Percentiles rank a stretch among this genome's conserved stretches.
phyloP scores from a whole-genome alignment of 2,797 vertebrate genomes.

The Coranthus polyacanthus region DNA sequence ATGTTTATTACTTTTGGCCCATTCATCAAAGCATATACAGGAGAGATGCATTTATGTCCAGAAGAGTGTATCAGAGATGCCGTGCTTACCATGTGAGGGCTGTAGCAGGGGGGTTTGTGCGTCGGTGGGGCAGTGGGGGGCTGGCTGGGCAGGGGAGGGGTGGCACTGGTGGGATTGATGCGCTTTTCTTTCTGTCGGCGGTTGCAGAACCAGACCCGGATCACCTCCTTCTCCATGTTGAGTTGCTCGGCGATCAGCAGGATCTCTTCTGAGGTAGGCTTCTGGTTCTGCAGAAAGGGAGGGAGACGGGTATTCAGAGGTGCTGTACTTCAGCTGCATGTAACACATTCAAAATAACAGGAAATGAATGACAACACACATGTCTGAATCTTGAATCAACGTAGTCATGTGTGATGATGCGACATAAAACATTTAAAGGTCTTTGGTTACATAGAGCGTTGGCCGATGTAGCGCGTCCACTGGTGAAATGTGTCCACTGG shows the following conservation, averaged over 20 bases:
- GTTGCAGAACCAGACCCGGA: constrained; percentile 97
- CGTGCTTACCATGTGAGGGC: constrained; percentile 88
- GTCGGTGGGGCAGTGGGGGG: constrained; percentile 75
- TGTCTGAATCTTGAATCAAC: no score
- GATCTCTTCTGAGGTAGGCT: constrained; percentile 97
- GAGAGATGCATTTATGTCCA: neutral
- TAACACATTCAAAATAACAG: no score
- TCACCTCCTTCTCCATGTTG: constrained; percentile 96
- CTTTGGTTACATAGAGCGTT: no score
- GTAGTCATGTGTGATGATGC: no score
- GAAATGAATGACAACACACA: no score
- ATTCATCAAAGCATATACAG: neutral
- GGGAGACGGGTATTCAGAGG: neutral
- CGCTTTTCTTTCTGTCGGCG: constrained; percentile 95
- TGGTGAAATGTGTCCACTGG: no score
- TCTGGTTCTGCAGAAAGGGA: constrained; percentile 89
- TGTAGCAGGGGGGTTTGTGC: constrained; percentile 91
- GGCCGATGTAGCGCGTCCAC: no score
- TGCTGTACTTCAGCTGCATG: neutral
- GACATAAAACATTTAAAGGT: no score
- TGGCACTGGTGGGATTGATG: constrained; percentile 92
- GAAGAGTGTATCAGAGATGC: neutral
- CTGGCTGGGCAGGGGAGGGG: constrained; percentile 90
- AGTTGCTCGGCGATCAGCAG: constrained; percentile 92
- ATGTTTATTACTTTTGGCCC: no score